Evolutionary conservation across 1,140 invertebrate species (phyloP).

Genomic region (Drosophila paulistorum): DNA sequence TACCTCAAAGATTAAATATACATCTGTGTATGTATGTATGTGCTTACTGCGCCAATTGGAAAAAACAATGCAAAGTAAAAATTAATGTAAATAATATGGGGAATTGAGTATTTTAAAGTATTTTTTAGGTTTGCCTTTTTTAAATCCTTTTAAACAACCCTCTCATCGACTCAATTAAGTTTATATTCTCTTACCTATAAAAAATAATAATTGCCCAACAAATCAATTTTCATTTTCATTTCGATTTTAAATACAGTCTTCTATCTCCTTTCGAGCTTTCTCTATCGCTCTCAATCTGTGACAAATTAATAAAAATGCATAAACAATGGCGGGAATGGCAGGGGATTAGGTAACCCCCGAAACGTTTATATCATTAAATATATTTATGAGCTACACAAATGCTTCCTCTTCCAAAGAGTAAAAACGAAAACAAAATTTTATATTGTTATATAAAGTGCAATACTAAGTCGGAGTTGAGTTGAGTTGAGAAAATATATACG

Average conservation of each 20-base stretch:
- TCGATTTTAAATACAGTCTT: background rate
- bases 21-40: too few species aligned
- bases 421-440: conserved; percentile 1
- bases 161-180: conserved; percentile 4
- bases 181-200: background rate
- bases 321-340: conserved; percentile 14
- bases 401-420: conserved; percentile 14
- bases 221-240: conserved; percentile 5
- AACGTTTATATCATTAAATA: conserved; percentile 56
- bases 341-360: conserved; percentile 6
- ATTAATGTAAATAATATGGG: too few species aligned
- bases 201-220: conserved; percentile 11
- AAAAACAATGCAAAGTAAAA: too few species aligned
- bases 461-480: conserved; percentile 6
- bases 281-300: background rate
- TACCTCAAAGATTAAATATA: too few species aligned
- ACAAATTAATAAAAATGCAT: conserved; percentile 43
- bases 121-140: too few species aligned
- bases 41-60: too few species aligned
- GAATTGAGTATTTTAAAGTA: too few species aligned
- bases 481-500: background rate
- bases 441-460: conserved; percentile 14
- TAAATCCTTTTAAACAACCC: background rate
- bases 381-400: conserved; percentile 58
- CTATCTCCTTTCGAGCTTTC: background rate